Conservation (phyloP, 2,113 vertebrate genomes). For the Mellivora capensis region DNA sequence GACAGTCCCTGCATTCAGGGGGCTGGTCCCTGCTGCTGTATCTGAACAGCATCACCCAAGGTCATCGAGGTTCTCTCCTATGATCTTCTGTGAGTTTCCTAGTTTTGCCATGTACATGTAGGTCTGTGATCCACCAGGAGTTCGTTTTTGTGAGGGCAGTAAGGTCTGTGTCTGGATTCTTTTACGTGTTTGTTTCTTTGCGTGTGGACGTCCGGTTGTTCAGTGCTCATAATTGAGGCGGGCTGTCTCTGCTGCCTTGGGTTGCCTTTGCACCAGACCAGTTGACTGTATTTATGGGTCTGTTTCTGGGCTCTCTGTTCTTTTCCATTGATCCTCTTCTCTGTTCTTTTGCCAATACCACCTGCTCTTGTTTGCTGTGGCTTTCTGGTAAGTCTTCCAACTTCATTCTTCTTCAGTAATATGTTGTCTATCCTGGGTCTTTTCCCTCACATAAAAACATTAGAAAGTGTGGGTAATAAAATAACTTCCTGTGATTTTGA, state of each 20-base stretch:
- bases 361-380: fast-evolving
- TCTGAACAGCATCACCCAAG: not conserved
- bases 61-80: not conserved
- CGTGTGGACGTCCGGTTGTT: fast-evolving
- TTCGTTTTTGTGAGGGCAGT: not conserved
- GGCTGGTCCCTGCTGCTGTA: not conserved
- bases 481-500: not conserved
- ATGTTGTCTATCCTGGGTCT: not conserved
- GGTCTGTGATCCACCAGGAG: not conserved
- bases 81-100: not conserved
- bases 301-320: not conserved
- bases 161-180: not conserved
- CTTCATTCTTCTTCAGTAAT: not conserved
- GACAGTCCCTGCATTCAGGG: not conserved
- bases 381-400: not conserved
- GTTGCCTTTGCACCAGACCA: not conserved
- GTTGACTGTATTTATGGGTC: not conserved
- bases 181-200: not conserved
- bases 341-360: not conserved
- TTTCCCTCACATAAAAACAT: not conserved
- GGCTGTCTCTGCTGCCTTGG: not conserved
- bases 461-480: not conserved
- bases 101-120: not conserved
- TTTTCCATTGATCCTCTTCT: fast-evolving
- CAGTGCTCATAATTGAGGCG: not conserved